phyloP scores from a whole-genome alignment of 2,888 invertebrate species.

The Limnephilus rhombicus region DNA sequence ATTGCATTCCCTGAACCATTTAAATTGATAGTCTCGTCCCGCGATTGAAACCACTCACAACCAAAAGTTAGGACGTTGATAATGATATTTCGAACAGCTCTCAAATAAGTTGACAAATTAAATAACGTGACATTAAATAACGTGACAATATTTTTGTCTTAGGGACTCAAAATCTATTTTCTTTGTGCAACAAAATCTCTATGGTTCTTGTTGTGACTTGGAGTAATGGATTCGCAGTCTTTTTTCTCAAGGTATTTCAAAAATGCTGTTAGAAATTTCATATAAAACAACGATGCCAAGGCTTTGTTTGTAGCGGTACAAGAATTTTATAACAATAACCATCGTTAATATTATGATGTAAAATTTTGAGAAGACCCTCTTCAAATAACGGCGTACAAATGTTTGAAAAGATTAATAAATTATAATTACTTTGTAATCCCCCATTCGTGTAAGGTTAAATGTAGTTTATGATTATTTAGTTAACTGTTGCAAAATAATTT shows the following conservation, averaged over 20 bases:
- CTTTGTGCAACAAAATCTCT: background rate
- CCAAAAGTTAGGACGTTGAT: too few species aligned
- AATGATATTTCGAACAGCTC: too few species aligned
- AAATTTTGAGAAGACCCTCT: background rate
- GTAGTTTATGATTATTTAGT: background rate
- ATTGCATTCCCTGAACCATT: too few species aligned
- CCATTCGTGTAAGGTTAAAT: background rate
- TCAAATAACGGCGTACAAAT: background rate
- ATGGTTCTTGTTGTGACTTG: background rate
- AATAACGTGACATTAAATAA: background rate
- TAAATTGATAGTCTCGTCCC: too few species aligned
- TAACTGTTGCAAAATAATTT: too few species aligned
- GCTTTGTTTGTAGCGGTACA: background rate
- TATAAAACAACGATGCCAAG: background rate
- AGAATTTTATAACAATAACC: background rate
- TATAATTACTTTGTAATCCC: background rate
- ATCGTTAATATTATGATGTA: background rate
- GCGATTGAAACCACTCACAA: too few species aligned
- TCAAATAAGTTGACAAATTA: background rate
- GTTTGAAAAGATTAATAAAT: background rate
- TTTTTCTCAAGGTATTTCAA: background rate
- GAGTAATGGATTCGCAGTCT: background rate
- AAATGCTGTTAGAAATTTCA: background rate
- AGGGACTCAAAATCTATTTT: background rate
- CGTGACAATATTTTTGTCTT: background rate